Base-by-base conservation (phyloP, 2,888 invertebrate species). In the Drosophila algonquin region DNA sequence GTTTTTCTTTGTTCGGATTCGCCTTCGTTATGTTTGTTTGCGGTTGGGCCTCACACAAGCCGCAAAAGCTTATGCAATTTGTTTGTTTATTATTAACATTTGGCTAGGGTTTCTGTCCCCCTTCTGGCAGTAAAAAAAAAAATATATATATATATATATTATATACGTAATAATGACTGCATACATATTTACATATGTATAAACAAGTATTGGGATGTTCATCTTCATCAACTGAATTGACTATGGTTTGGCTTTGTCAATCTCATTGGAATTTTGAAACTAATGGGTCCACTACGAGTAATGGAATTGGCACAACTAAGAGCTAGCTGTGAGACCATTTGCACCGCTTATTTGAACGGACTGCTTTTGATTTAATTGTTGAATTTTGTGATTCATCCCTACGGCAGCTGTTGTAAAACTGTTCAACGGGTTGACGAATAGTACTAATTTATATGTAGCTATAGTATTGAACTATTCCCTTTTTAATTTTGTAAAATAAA, bases 21-120 rank as follows among this genome's bases (percentile, higher is more conserved):
- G 12, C 24, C 24, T 47, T 60, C 14, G 40, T 5, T 24, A 48
- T 16, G 18, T 8, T 14, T 21, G 27, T 62, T 56, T 48, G 16
- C 24, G 24, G 4, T 3, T 10, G 40, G 27, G 59, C 32, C 24
- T 27, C 35, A 24, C 18, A 52, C 30, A 47, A 48, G 62, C 53
- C 16, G 40, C 48, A 63, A 63, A 35, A 54, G 53, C 54, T 65
- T 45, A 46, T 63, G 63, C 54, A 63, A 63, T 65, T 55, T 63
- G 63, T 65, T 65, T 65, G 55, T 65, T 65, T 48, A 21, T 63
- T 44, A 32, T 24, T 47, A 21, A 27, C 53, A 62, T 47, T 44
- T 65, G 63, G 48, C 32, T 64, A 47, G 40, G 16, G 18, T 30
- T 32, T 35, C 16, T 52, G 45, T 53, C 40, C 40, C 40, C 40